phyloP scores from a whole-genome alignment of 2,888 invertebrate species.

The Therioaphis trifolii region DNA sequence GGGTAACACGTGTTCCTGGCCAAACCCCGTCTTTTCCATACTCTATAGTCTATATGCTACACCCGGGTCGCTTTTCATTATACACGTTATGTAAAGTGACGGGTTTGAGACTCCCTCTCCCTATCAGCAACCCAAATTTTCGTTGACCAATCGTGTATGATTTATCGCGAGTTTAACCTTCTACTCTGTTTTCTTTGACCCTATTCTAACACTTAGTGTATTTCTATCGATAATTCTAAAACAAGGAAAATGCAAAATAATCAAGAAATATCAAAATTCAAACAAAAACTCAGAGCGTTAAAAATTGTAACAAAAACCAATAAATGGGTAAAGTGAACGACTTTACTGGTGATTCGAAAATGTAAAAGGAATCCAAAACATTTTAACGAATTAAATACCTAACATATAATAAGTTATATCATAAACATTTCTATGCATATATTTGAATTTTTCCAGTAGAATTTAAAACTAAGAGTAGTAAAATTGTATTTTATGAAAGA shows the following conservation, averaged over 20 bases:
- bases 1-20: slow-evolving; percentile 57
- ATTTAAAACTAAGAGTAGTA: no score
- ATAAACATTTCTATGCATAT: no score
- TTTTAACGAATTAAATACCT: no score
- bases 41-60: background rate
- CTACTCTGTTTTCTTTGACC: background rate
- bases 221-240: slow-evolving; percentile 20
- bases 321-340: no score
- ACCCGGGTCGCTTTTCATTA: slow-evolving; percentile 36
- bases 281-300: background rate
- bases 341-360: no score
- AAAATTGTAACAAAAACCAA: no score
- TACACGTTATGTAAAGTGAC: slow-evolving; percentile 54
- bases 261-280: background rate
- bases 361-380: no score
- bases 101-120: slow-evolving; percentile 19
- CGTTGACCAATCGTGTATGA: slow-evolving; percentile 39
- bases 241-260: background rate
- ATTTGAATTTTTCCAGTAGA: no score
- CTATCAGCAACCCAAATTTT: slow-evolving; percentile 34
- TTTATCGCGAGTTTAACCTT: slow-evolving; percentile 37
- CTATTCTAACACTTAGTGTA: slow-evolving; percentile 6
- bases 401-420: no score
- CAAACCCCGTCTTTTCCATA: slow-evolving; percentile 17
- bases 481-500: no score